Base-by-base conservation (phyloP, 2,888 invertebrate species). In the Aphodius granarius region DNA sequence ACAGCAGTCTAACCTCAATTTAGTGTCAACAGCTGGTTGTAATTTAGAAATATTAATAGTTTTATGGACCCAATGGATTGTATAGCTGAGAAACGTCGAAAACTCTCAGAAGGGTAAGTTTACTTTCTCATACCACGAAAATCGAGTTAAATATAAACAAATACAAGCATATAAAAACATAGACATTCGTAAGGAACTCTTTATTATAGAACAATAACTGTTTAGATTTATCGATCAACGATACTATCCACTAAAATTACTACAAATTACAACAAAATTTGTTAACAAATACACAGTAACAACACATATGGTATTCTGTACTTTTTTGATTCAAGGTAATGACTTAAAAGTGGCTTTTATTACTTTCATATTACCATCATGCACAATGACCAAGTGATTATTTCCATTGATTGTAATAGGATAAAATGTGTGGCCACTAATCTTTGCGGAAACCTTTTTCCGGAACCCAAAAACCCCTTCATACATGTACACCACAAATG, bases 391-490 rank as follows among this genome's bases (percentile, higher is more conserved):
- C 43, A 43, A 43, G 43, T 43, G 43, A 43, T 43, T 43, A 9
- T 13, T 13, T 43, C 43, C 43, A 43, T 43, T 43, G 43, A 43
- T 43, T 6, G 43, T 43, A 9, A 43, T 13, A 43, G 43, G 43
- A 3, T 43, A 9, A 43, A 43, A 43, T 6, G 43, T 43, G 43
- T 3, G 43, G 6, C 43, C 43, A 43, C 43, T 43, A 43, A 43
- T 43, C 13, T 43, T 43, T 3, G 43, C 43, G 9, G 3, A 43
- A 43, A 43, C 43, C 13, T 43, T 43, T 43, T 43, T 78, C 68
- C 74, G 78, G 79, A 89, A 89, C 4, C 88, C 88, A 23, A 84
- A 80, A 6, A 88, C 82, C 0, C 89, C 89, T 76, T 85, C 83
- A 72, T 88, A 88, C 70, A 85, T 83, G 80, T 87, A 89, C 21